Base-by-base conservation (phyloP, 2,797 vertebrate genomes). In the Bradypodion ventrale region DNA sequence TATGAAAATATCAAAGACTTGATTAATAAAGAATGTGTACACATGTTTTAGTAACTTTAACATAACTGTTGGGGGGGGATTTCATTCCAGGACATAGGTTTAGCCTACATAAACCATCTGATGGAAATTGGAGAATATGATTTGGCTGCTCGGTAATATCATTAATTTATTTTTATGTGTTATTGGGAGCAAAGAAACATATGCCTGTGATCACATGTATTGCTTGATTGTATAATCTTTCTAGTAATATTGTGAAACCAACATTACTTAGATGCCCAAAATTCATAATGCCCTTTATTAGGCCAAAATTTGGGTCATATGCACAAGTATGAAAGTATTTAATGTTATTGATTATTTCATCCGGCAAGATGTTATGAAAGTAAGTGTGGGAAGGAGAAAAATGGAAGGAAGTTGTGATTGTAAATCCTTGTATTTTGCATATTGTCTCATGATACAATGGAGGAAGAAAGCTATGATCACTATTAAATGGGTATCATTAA, bases 41-140 rank as follows among this genome's bases (percentile, higher is more conserved):
- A 23, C 1, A 68, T 68, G 2, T 78, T 83, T 0, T 10, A 32
- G 6, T 32, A 86, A 73, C 75, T 84, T 87, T 29, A 65, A n/a
- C 49, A 72, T 83, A 19, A 73, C 83, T 85, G 78, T 90, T n/a
- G n/a, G n/a, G n/a, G n/a, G n/a, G 65, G 56, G 12, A 56, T 27
- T 65, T 56, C 87, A 87, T 72, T 27, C 19, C 77, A 98, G 98
- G 98, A 99, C 87, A 99, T 99, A 42, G 99, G 99, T 59, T 97
- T 99, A 95, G 97, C 97, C 25, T 99, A 98, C 91, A 97, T 99
- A 94, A 98, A 98, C 92, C 98, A 99, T 90, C 93, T 99, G n/a
- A 92, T 99, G 93, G 97, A 98, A 92, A 99, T 95, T 91, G 95
- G 97, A 86, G 98, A 99, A 32, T 98, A 98, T 63, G 97, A 99